Conservation (phyloP, 2,113 vertebrate genomes). For the Sapajus apella region DNA sequence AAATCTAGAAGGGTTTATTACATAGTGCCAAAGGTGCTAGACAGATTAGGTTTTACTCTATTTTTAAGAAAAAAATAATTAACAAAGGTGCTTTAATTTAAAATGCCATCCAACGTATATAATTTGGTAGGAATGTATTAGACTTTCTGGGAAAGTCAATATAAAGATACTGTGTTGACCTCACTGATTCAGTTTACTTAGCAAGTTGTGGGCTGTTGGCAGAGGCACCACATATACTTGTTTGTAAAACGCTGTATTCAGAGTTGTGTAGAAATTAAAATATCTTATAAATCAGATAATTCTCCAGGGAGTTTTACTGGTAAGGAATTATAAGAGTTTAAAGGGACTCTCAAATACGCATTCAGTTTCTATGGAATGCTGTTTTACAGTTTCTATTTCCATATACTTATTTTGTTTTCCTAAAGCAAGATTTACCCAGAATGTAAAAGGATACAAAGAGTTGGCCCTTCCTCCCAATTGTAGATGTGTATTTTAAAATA, state of each 20-base stretch:
- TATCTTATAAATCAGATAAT: conserved; percentile 6
- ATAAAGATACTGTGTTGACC: background rate
- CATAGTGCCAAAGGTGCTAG: background rate
- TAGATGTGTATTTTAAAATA: background rate
- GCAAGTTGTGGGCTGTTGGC: background rate
- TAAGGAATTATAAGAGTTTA: background rate
- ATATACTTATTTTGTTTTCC: background rate
- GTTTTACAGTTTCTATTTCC: conserved; percentile 18
- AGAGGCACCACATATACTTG: background rate
- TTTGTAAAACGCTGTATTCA: conserved; percentile 31
- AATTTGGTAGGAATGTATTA: background rate
- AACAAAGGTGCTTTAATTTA: conserved; percentile 41
- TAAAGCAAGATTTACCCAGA: conserved; percentile 28
- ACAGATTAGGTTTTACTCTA: conserved; percentile 33
- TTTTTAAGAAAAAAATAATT: conserved; percentile 53
- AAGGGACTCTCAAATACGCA: background rate
- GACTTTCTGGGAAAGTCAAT: background rate
- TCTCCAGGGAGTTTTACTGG: background rate
- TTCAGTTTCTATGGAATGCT: background rate
- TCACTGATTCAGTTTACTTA: background rate
- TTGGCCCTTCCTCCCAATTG: background rate
- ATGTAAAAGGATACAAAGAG: background rate
- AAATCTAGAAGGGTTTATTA: background rate
- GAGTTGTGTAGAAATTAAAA: conserved; percentile 3
- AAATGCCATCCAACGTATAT: background rate